Evolutionary conservation across 1,140 invertebrate species (phyloP).

Genomic region (Dendrolimus kikuchii): DNA sequence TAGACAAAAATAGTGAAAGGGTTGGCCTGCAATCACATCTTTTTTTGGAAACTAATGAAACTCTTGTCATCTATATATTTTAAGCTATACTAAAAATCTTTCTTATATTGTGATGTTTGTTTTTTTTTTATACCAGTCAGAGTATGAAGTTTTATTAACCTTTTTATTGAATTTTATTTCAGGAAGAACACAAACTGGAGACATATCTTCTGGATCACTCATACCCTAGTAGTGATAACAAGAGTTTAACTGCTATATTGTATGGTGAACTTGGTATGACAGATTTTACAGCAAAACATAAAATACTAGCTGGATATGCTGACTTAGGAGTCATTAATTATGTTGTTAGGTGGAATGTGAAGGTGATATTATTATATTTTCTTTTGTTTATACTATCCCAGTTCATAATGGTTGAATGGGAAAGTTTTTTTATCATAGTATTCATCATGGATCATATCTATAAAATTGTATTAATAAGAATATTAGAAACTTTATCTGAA

Average conservation of each 20-base stretch:
- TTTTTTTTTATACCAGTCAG: not conserved
- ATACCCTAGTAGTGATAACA: conserved; percentile 82
- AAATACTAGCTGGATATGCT: conserved; percentile 78
- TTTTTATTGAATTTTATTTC: conserved; percentile 16
- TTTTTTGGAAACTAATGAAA: no score
- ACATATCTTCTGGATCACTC: conserved; percentile 90
- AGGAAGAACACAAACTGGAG: conserved; percentile 62
- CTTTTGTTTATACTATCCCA: conserved; percentile 9
- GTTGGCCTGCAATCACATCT: no score
- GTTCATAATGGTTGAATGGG: no score
- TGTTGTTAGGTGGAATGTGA: conserved; percentile 88
- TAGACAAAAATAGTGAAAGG: no score
- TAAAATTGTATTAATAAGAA: no score
- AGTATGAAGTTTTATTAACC: conserved; percentile 2
- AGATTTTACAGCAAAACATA: conserved; percentile 84
- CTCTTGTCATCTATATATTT: no score
- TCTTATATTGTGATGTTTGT: not conserved
- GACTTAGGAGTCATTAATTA: conserved; percentile 85
- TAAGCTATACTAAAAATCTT: not conserved
- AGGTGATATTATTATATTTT: conserved; percentile 64
- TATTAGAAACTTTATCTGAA: no score
- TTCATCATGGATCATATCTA: no score
- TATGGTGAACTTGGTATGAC: conserved; percentile 90
- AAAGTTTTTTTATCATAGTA: no score
- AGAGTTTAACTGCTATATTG: conserved; percentile 79